Evolutionary conservation across 2,113 vertebrate species (phyloP), one percentile per base, ranked within the genome.

Genomic region (Cranoglanis bouderius): DNA sequence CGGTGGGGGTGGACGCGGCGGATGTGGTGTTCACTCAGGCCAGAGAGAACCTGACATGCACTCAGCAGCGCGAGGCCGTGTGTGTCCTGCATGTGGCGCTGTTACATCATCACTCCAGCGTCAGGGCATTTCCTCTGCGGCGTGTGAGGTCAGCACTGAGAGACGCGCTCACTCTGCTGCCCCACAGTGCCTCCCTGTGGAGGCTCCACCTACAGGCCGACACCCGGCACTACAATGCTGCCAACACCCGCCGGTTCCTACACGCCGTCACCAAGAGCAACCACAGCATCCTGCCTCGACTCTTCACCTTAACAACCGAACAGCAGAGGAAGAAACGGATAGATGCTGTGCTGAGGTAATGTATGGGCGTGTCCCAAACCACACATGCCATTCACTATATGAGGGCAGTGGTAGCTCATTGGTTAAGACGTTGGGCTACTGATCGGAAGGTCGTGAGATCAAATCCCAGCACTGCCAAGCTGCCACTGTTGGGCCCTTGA

Each of bases 281-380:
- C 40, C 55, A 90, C 19, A 93, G 92, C 13, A 89, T 98, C 89
- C 94, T 98, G 92, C 98, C 98, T 0, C 96, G 95, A 94, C 91
- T 99, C 82, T 99, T 98, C 85, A 97, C 97, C 8, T 95, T 99
- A 84, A 95, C 96, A 85, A 96, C 97, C 12, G 98, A 99, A 94
- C 96, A 96, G 91, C 95, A 95, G 92, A 96, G 98, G 90, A 98
- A 97, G 92, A 96, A 95, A 55, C 95, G 97, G 84, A 95, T 95
- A 74, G 97, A 98, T 14, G 92, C 92, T 21, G 96, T 97, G 72
- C 97, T 96, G 91, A 97, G 97, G 98, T 99, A 94, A 93, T 81
- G 32, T n/a, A 26, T 40, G 26, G 78, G 18, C 51, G 24, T 70
- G 85, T 59, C 3, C 53, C 53, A 82, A 57, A 59, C 75, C 8